Conservation (phyloP, 1,140 invertebrate species). For the Caenorhabditis brenneri region DNA sequence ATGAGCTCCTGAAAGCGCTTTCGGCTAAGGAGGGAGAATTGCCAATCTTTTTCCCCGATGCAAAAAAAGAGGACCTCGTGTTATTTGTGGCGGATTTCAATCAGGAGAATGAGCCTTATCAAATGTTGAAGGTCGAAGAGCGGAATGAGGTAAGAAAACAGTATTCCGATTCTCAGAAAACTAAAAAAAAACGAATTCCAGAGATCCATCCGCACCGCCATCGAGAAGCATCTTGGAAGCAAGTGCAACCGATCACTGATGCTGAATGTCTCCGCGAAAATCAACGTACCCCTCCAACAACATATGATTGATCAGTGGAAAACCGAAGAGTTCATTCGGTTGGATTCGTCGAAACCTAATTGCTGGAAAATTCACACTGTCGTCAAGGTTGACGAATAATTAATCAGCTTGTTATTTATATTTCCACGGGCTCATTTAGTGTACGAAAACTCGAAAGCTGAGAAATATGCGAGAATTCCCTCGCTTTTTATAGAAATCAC, state of each 20-base stretch:
- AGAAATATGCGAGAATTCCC: too few species aligned
- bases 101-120: neutral
- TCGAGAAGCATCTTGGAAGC: neutral
- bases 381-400: neutral
- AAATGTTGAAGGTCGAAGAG: neutral
- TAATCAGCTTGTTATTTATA: neutral
- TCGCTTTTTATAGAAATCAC: too few species aligned
- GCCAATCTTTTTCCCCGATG: neutral
- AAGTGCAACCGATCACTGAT: neutral
- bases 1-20: neutral
- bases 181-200: neutral
- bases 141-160: neutral
- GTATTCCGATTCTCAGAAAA: neutral
- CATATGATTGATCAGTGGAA: constrained; percentile 2
- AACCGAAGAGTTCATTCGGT: neutral
- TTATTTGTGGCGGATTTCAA: neutral
- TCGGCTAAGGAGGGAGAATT: neutral
- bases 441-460: too few species aligned
- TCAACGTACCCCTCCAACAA: neutral
- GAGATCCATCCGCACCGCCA: neutral
- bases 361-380: neutral
- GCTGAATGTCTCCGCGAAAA: neutral
- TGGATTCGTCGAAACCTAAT: neutral
- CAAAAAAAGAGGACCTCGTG: neutral
- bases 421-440: too few species aligned